Percentiles rank a stretch among this genome's conserved stretches.
Evolutionary conservation across 2,797 vertebrate genomes (phyloP).

Genomic region (Thunnus albacares): DNA sequence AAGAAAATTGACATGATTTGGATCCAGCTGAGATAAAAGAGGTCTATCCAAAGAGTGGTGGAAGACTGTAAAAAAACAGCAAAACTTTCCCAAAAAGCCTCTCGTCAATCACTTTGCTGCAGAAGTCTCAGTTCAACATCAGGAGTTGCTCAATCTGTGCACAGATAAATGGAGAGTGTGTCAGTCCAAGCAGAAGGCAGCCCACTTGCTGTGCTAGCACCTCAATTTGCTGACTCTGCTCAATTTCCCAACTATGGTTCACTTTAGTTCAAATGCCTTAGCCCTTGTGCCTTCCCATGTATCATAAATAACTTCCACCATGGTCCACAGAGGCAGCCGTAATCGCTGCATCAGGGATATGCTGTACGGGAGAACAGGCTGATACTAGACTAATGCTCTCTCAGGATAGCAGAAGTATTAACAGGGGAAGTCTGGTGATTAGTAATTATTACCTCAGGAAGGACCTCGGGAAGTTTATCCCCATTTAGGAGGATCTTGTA

Average conservation of each 20-base stretch:
- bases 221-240: conserved; percentile 74
- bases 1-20: conserved; percentile 12
- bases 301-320: conserved; percentile 80
- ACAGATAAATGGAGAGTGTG: conserved; percentile 55
- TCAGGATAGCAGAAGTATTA: conserved; percentile 56
- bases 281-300: conserved; percentile 73
- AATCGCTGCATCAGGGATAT: conserved; percentile 76
- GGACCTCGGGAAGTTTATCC: conserved; percentile 63
- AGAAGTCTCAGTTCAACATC: conserved; percentile 31
- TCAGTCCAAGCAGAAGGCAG: conserved; percentile 63
- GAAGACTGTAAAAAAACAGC: neutral
- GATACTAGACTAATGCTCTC: conserved; percentile 73
- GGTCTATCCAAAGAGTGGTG: conserved; percentile 3
- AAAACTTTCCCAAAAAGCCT: conserved; percentile 16
- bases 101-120: conserved; percentile 35
- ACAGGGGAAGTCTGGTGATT: conserved; percentile 66
- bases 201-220: conserved; percentile 76
- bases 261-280: conserved; percentile 76
- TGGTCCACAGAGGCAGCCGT: conserved; percentile 65
- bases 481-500: conserved; percentile 56
- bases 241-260: conserved; percentile 72
- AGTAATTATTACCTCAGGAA: conserved; percentile 74
- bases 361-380: conserved; percentile 58
- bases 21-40: conserved; percentile 18
- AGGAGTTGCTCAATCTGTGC: conserved; percentile 40